Conservation (phyloP, 2,888 invertebrate species). For the Sycophila texana region DNA sequence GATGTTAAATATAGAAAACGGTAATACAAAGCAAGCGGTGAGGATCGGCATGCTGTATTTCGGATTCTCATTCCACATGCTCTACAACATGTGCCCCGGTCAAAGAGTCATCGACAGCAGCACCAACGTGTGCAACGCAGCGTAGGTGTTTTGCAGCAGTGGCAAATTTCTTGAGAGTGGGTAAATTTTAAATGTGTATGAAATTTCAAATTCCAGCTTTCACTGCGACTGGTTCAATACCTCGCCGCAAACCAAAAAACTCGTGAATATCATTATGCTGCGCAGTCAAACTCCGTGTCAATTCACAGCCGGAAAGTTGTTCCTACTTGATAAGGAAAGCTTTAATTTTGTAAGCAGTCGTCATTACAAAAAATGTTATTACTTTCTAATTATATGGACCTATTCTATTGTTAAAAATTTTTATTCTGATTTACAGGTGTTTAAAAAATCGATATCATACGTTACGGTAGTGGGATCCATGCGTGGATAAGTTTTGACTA, state of each 20-base stretch:
- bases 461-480: constrained; percentile 23
- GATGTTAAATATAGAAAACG: constrained; percentile 22
- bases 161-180: too few species aligned
- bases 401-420: not conserved
- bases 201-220: not conserved
- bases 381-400: too few species aligned
- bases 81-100: constrained; percentile 25
- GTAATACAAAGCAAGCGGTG: constrained; percentile 18
- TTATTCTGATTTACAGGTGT: constrained; percentile 8
- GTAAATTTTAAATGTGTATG: too few species aligned
- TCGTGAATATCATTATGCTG: constrained; percentile 29
- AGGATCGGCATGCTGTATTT: constrained; percentile 26
- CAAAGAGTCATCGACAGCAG: constrained; percentile 30
- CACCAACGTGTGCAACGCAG: not conserved
- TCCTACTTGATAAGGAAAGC: constrained; percentile 31
- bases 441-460: constrained; percentile 36
- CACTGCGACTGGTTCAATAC: constrained; percentile 24
- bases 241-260: constrained; percentile 5
- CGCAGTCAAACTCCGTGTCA: constrained; percentile 24
- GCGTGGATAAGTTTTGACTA: not conserved
- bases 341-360: constrained; percentile 12
- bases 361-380: too few species aligned
- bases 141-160: constrained; percentile 2
- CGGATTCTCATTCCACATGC: constrained; percentile 19
- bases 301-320: constrained; percentile 18